phyloP scores from a whole-genome alignment of 2,797 vertebrate species.

The Cuculus canorus region DNA sequence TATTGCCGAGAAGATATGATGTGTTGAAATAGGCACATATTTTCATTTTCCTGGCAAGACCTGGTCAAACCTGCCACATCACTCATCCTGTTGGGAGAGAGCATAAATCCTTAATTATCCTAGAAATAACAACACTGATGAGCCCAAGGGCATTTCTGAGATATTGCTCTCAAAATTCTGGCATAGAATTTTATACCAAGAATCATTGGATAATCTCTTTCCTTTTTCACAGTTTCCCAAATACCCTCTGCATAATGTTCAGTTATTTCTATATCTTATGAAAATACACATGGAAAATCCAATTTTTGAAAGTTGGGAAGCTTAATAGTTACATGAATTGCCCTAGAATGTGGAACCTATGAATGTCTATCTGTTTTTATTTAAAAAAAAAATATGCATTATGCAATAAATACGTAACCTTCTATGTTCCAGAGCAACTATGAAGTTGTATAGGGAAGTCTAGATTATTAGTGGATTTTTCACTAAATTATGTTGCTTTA shows the following conservation, averaged over 20 bases:
- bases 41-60: slow-evolving; percentile 37
- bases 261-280: not conserved
- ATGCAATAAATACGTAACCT: not conserved
- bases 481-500: not conserved
- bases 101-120: not conserved
- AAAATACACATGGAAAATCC: not conserved
- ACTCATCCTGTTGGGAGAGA: not conserved
- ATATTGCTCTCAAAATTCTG: not conserved
- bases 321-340: not conserved
- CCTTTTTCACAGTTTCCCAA: not conserved
- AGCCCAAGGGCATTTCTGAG: not conserved
- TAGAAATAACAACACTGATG: not conserved
- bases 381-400: not conserved
- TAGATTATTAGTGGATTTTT: not conserved
- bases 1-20: slow-evolving; percentile 3
- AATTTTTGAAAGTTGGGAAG: not conserved
- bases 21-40: not conserved
- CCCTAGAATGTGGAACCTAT: not conserved
- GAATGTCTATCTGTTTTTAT: not conserved
- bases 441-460: not conserved
- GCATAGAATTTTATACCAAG: not conserved
- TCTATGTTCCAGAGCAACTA: not conserved
- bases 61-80: not conserved
- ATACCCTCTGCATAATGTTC: not conserved
- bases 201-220: not conserved